phyloP scores from a whole-genome alignment of 2,113 vertebrate species.

The Forbesichthys papilliferus region DNA sequence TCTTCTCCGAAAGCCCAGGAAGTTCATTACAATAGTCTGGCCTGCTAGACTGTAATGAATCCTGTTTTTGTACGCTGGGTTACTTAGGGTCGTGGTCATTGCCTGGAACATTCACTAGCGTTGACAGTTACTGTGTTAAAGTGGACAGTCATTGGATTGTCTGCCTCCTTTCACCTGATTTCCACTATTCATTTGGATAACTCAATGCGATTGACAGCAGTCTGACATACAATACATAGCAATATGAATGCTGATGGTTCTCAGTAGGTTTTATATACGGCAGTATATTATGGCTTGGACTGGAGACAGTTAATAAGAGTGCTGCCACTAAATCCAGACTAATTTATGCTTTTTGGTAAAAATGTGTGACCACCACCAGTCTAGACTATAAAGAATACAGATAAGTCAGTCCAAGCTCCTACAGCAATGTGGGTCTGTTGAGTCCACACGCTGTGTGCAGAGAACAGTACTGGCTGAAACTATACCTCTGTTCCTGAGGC shows the following conservation, averaged over 20 bases:
- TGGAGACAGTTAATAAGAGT: no score
- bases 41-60: slow-evolving; percentile 4
- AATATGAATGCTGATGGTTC: no score
- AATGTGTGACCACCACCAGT: slow-evolving; percentile 30
- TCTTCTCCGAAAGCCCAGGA: no score
- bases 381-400: slow-evolving; percentile 38
- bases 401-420: neutral
- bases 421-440: slow-evolving; percentile 19
- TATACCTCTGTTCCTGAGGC: slow-evolving; percentile 27
- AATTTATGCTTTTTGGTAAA: slow-evolving; percentile 25
- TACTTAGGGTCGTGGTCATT: slow-evolving; percentile 40
- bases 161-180: slow-evolving; percentile 39
- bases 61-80: slow-evolving; percentile 53
- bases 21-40: no score
- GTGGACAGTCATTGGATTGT: slow-evolving; percentile 38
- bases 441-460: slow-evolving; percentile 21
- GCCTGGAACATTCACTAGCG: slow-evolving; percentile 43
- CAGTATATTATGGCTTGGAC: no score
- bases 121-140: slow-evolving; percentile 13
- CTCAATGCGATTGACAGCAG: no score
- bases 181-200: neutral
- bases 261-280: no score
- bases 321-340: slow-evolving; percentile 1
- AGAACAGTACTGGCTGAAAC: slow-evolving; percentile 45
- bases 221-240: neutral